Percentiles rank a stretch among this genome's conserved stretches.
Conservation (phyloP, 2,113 vertebrate genomes). For the Canis aureus region DNA sequence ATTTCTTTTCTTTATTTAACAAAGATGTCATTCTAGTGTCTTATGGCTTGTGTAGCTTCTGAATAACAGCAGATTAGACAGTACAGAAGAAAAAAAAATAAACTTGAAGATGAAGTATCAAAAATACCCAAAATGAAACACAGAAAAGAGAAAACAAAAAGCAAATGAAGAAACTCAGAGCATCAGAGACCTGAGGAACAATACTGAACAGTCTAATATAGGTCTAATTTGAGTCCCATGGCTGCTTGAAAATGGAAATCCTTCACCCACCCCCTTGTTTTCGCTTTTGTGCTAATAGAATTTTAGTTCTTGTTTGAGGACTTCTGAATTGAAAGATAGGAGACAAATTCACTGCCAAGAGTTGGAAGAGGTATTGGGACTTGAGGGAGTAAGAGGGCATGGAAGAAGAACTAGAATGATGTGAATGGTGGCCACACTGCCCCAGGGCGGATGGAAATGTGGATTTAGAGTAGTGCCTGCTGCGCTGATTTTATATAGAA, state of each 20-base stretch:
- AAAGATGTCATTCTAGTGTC: background rate
- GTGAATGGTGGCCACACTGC: background rate
- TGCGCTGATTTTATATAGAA: background rate
- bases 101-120: background rate
- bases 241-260: background rate
- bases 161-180: background rate
- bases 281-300: background rate
- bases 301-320: conserved; percentile 1
- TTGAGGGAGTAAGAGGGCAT: background rate
- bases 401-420: background rate
- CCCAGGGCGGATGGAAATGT: background rate
- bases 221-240: background rate
- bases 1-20: conserved; percentile 40
- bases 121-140: conserved; percentile 20
- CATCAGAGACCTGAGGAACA: background rate
- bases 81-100: background rate
- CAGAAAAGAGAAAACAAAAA: background rate
- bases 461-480: background rate
- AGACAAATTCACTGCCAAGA: background rate
- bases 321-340: background rate
- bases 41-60: background rate
- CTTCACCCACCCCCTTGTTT: background rate
- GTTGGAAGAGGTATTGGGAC: background rate
- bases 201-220: background rate
- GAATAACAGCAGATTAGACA: background rate